These are phyloP conservation scores for Drosophila burlai DNA, from an alignment of 1,140 invertebrate species.

Conservation along the genomic window DNA sequence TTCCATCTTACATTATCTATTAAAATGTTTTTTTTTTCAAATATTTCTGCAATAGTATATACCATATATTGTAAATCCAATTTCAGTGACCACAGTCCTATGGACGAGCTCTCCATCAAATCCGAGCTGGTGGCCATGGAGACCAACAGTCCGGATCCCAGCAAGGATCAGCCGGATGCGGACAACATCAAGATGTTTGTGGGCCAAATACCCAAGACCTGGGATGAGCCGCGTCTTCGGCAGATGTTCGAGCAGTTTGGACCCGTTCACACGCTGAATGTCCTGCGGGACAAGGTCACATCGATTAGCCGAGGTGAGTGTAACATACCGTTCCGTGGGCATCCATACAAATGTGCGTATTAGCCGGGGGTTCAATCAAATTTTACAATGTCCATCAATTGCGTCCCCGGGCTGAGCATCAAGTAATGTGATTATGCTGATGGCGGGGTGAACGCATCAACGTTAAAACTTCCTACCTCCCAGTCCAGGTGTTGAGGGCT, in stretches of 20 bases:
- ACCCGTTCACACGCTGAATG: slow-evolving; percentile 98
- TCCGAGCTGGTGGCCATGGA: slow-evolving; percentile 46
- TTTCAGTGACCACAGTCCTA: slow-evolving; percentile 45
- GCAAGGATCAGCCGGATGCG: slow-evolving; percentile 93
- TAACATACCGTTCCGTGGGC: slow-evolving; percentile 11
- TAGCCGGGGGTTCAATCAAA: slow-evolving; percentile 62
- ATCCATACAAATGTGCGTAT: slow-evolving; percentile 72
- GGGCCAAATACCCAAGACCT: slow-evolving; percentile 97
- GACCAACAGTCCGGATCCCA: slow-evolving; percentile 30
- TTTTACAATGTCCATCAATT: slow-evolving; percentile 79
- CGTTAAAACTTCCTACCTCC: slow-evolving; percentile 56
- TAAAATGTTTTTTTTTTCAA: background rate
- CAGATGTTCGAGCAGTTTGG: slow-evolving; percentile 99
- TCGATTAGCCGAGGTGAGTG: slow-evolving; percentile 97
- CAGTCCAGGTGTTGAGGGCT: slow-evolving; percentile 49
- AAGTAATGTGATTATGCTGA: slow-evolving; percentile 79
- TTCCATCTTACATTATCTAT: background rate
- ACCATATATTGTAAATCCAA: background rate
- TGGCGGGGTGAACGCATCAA: slow-evolving; percentile 49
- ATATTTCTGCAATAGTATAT: background rate
- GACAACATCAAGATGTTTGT: slow-evolving; percentile 99
- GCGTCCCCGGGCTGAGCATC: slow-evolving; percentile 38
- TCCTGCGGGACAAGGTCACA: slow-evolving; percentile 97
- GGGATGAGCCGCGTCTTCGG: slow-evolving; percentile 97
- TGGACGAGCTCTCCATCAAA: slow-evolving; percentile 38